Evolutionary conservation across 2,113 vertebrate genomes (phyloP).

Genomic region (Corydoras sp.): DNA sequence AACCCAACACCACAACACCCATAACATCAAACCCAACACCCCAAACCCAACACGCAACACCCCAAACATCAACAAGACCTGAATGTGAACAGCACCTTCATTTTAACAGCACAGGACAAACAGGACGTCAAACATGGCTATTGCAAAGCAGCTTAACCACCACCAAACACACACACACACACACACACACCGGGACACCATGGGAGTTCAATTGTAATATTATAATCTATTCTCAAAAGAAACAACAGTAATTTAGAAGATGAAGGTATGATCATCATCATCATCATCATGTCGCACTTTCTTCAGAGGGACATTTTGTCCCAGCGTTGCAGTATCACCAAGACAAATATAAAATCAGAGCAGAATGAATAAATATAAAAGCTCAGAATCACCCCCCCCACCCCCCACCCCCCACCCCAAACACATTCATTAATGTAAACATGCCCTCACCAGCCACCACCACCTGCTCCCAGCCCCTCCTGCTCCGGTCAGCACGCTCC

Average conservation of each 20-base stretch:
- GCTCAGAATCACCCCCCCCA: too few relatives aligned
- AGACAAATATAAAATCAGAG: too few relatives aligned
- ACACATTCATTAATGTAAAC: conserved; percentile 15
- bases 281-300: neutral
- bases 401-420: neutral
- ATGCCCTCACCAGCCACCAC: conserved; percentile 51
- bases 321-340: neutral
- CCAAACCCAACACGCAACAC: too few relatives aligned
- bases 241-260: neutral
- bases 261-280: neutral
- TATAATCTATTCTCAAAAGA: neutral
- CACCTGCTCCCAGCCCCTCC: conserved; percentile 40
- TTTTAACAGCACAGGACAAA: too few relatives aligned
- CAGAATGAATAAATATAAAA: too few relatives aligned
- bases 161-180: neutral
- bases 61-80: too few relatives aligned
- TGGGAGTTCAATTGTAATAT: too few relatives aligned
- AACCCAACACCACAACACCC: too few relatives aligned
- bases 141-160: conserved; percentile 17
- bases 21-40: too few relatives aligned
- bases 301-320: neutral
- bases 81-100: too few relatives aligned
- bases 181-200: too few relatives aligned
- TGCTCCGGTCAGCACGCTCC: conserved; percentile 4
- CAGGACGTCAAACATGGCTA: conserved; percentile 5